phyloP scores from a whole-genome alignment of 2,797 vertebrate species.

The Chelonia mydas region DNA sequence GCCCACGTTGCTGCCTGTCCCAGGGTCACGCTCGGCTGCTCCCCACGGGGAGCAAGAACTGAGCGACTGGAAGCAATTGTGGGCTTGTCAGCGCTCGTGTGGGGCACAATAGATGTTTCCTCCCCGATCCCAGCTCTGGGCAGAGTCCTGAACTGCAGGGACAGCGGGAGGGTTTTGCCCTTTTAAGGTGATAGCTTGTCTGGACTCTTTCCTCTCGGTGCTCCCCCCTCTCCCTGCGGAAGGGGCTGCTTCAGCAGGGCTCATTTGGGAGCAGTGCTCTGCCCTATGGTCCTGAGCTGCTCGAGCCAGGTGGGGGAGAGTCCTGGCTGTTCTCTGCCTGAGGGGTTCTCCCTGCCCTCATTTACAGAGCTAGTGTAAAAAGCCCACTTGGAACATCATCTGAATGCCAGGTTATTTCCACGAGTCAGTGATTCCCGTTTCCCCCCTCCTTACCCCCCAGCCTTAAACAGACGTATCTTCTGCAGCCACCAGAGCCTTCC shows the following conservation, averaged over 20 bases:
- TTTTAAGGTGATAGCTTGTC: constrained; percentile 74
- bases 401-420: constrained; percentile 31
- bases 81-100: neutral
- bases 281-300: neutral
- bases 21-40: constrained; percentile 19
- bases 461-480: neutral
- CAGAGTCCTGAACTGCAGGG: neutral
- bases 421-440: neutral
- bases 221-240: neutral
- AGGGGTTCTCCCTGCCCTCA: constrained; percentile 41
- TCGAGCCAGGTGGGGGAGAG: neutral
- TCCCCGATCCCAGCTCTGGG: neutral
- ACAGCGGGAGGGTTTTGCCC: constrained; percentile 63
- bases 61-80: neutral
- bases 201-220: neutral
- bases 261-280: neutral
- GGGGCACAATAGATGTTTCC: constrained; percentile 30
- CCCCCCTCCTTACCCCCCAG: neutral
- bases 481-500: neutral
- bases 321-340: constrained; percentile 26
- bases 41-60: neutral
- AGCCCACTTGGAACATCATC: constrained; percentile 26
- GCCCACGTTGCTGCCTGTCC: constrained; percentile 39
- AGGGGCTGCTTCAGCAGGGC: neutral
- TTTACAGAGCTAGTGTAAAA: constrained; percentile 33